phyloP scores from a whole-genome alignment of 2,797 vertebrate species.

The Neomorphus geoffroyi region DNA sequence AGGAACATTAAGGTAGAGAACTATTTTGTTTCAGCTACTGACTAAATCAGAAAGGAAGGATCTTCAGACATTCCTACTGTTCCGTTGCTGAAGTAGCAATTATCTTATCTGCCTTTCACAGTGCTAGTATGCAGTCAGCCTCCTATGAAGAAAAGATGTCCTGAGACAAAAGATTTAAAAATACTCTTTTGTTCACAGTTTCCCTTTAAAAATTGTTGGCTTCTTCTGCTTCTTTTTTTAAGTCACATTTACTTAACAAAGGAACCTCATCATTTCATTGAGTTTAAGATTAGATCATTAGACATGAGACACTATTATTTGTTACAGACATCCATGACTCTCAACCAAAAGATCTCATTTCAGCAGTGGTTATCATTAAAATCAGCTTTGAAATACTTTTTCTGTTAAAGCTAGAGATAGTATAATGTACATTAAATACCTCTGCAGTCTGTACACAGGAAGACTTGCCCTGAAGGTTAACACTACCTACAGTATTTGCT shows the following conservation, averaged over 20 bases:
- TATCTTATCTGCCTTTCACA: conserved; percentile 30
- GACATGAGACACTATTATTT: not conserved
- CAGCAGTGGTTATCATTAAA: not conserved
- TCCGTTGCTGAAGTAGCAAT: conserved; percentile 53
- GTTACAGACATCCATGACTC: not conserved
- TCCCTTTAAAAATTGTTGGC: not conserved
- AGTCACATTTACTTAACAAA: not conserved
- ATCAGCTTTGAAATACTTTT: not conserved
- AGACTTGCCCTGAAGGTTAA: not conserved
- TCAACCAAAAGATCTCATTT: not conserved
- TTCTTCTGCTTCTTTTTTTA: conserved; percentile 3
- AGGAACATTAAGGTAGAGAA: conserved; percentile 45
- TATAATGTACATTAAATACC: not conserved
- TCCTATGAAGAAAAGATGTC: conserved; percentile 16
- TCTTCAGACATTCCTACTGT: not conserved
- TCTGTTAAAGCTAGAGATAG: not conserved
- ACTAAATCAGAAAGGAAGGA: conserved; percentile 29
- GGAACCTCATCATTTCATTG: not conserved
- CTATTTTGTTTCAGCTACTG: conserved; percentile 5
- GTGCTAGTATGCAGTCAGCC: not conserved
- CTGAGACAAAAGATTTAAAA: conserved; percentile 30
- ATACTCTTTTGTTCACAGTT: not conserved
- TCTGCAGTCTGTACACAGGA: not conserved
- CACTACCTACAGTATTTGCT: not conserved
- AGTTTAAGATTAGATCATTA: conserved; percentile 21